Conservation (phyloP, 2,888 invertebrate species). For the Phalera bucephala region DNA sequence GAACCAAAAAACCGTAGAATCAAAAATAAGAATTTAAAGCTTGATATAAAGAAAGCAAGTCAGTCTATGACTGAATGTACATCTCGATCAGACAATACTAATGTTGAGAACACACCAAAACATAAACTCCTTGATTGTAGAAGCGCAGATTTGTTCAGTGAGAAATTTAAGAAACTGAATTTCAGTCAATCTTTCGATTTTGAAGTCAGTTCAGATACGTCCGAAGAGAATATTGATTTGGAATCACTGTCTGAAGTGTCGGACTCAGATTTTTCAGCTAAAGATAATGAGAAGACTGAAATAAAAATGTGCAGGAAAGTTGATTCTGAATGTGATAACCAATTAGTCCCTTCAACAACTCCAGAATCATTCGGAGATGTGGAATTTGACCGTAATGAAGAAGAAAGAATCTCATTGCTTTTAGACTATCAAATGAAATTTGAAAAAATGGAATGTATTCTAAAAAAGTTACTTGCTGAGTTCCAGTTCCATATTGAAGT, state of each 20-base stretch:
- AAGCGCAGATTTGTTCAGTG: constrained; percentile 57
- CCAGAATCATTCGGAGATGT: constrained; percentile 69
- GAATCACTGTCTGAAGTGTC: constrained; percentile 64
- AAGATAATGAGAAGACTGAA: constrained; percentile 36
- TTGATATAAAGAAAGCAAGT: constrained; percentile 64
- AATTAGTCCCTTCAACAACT: constrained; percentile 45
- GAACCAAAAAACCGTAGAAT: constrained; percentile 38
- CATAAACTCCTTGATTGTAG: constrained; percentile 58
- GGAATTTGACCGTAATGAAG: constrained; percentile 64
- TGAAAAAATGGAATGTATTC: constrained; percentile 55
- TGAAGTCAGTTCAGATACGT: constrained; percentile 52
- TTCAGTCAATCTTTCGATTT: constrained; percentile 66
- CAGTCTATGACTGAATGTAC: constrained; percentile 50
- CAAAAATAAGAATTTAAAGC: constrained; percentile 54
- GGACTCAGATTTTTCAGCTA: constrained; percentile 50
- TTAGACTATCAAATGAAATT: constrained; percentile 59
- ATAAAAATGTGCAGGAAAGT: constrained; percentile 71
- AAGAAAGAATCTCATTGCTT: constrained; percentile 53
- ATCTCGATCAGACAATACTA: constrained; percentile 27
- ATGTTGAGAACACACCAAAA: constrained; percentile 70
- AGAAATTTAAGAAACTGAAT: constrained; percentile 56
- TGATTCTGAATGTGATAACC: constrained; percentile 29
- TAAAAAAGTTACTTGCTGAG: constrained; percentile 61
- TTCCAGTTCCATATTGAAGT: constrained; percentile 74
- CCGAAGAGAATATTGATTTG: constrained; percentile 55